Evolutionary conservation across 2,113 vertebrate species (phyloP).

Genomic region (Strix uralensis): DNA sequence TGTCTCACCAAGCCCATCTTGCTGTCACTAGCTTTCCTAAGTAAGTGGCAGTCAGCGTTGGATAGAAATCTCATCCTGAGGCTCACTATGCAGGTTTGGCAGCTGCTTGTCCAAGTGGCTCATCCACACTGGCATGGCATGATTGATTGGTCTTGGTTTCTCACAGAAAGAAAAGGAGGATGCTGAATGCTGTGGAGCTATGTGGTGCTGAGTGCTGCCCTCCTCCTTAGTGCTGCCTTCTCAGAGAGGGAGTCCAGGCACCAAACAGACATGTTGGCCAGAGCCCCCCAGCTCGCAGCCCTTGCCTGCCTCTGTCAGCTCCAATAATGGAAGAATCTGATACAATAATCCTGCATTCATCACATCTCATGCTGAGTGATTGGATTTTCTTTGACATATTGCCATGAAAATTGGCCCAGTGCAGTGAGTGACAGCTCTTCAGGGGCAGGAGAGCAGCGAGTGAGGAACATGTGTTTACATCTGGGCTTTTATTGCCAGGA

Average conservation of each 20-base stretch:
- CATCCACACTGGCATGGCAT: background rate
- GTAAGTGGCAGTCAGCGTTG: background rate
- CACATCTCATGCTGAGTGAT: constrained; percentile 39
- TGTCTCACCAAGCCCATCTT: background rate
- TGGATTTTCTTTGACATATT: constrained; percentile 64
- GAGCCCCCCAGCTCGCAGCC: background rate
- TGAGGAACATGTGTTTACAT: background rate
- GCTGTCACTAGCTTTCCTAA: background rate
- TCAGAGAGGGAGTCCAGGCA: background rate
- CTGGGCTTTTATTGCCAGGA: background rate
- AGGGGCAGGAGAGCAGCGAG: background rate
- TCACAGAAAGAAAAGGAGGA: background rate
- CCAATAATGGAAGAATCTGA: constrained; percentile 26
- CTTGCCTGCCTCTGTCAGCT: background rate
- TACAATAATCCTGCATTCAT: constrained; percentile 50
- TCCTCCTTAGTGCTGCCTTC: background rate
- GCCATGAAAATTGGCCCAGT: constrained; percentile 49
- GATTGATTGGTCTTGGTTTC: background rate
- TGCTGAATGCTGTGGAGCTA: fast-evolving
- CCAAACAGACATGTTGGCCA: background rate
- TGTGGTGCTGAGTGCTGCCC: background rate
- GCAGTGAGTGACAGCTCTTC: constrained; percentile 48
- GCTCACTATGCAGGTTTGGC: background rate
- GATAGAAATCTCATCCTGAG: background rate
- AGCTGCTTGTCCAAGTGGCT: background rate